phyloP scores from a whole-genome alignment of 2,113 vertebrate species.

The Leptobrachium leishanense region DNA sequence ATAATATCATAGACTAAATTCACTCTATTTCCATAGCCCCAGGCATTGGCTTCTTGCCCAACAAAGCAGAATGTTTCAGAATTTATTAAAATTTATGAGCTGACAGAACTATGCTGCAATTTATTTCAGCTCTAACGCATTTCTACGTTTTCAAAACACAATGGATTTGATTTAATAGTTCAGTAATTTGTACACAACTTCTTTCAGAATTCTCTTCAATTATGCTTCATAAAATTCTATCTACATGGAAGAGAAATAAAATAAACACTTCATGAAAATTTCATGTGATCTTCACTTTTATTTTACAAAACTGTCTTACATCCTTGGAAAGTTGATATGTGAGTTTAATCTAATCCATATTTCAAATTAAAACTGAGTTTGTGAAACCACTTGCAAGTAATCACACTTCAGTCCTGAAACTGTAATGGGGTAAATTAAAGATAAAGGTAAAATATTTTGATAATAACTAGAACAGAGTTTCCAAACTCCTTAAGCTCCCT shows the following conservation, averaged over 20 bases:
- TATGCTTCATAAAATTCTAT: conserved; percentile 63
- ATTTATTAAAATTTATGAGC: conserved; percentile 69
- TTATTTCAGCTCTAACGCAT: conserved; percentile 66
- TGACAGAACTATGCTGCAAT: conserved; percentile 61
- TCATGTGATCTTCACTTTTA: conserved; percentile 56
- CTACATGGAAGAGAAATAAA: conserved; percentile 62
- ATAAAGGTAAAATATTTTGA: neutral
- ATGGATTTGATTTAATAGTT: conserved; percentile 72
- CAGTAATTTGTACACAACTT: conserved; percentile 67
- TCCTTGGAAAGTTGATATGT: conserved; percentile 57
- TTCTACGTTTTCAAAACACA: conserved; percentile 69
- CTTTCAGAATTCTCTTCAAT: conserved; percentile 64
- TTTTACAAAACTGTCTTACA: conserved; percentile 59
- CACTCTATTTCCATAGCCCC: conserved; percentile 40
- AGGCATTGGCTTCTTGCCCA: conserved; percentile 53
- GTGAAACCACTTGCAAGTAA: neutral
- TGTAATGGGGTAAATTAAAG: neutral
- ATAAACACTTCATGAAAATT: conserved; percentile 64
- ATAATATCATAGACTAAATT: conserved; percentile 52
- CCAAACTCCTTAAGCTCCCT: no score
- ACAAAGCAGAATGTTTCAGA: conserved; percentile 62
- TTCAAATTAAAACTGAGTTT: conserved; percentile 22
- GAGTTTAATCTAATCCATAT: conserved; percentile 51
- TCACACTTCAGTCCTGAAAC: neutral
- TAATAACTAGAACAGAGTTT: no score